Conservation (phyloP, 2,797 vertebrate genomes). For the Artibeus jamaicensis region DNA sequence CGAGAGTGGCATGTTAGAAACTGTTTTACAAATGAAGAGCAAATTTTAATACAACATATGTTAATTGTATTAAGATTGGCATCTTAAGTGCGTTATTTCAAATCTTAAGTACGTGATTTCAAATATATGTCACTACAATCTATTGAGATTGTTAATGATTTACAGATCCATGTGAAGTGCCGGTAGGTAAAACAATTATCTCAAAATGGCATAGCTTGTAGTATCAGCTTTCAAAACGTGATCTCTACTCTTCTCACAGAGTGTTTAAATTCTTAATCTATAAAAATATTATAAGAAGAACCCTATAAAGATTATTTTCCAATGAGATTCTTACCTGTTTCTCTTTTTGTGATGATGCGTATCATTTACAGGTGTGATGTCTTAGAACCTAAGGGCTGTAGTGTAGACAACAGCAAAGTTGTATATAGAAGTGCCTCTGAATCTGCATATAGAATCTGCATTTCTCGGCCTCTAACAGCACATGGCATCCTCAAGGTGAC, state of each 20-base stretch:
- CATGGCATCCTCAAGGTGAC: constrained; percentile 27
- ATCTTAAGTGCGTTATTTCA: background rate
- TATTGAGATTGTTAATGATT: background rate
- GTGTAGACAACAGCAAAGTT: background rate
- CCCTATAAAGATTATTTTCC: background rate
- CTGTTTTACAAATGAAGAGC: background rate
- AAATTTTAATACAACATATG: background rate
- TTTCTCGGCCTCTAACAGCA: background rate
- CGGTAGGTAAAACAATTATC: background rate
- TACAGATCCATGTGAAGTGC: background rate
- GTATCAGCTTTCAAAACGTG: background rate
- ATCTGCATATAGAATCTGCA: background rate
- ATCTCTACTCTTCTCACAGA: background rate
- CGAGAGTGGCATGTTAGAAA: background rate
- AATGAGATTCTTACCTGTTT: background rate
- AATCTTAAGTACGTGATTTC: background rate
- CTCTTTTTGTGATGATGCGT: background rate
- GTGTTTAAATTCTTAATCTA: background rate
- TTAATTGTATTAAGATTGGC: background rate
- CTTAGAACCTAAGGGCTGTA: background rate
- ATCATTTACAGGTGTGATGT: background rate
- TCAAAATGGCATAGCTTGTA: background rate
- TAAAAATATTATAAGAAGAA: background rate
- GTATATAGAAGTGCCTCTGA: background rate
- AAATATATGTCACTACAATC: background rate